These are phyloP conservation scores for Scaptodrosophila latifasciaeformis DNA, from an alignment of 2,888 invertebrate genomes.

Conservation along the genomic window DNA sequence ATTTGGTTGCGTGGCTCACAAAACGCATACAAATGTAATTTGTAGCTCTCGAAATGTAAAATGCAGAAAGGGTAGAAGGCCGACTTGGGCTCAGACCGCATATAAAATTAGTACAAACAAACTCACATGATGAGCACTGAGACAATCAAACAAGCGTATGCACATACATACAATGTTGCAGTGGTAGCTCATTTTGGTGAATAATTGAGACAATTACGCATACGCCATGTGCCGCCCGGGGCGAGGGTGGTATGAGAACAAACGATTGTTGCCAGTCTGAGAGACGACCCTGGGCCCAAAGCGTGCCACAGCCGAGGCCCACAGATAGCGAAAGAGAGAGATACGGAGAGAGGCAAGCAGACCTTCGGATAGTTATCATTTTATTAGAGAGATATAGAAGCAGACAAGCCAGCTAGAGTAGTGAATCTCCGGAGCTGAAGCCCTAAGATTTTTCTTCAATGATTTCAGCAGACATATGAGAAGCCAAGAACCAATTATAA, in stretches of 20 bases:
- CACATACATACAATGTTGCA: slow-evolving; percentile 28
- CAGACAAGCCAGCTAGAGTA: too few species aligned
- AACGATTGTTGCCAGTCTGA: neutral
- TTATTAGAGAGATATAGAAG: neutral
- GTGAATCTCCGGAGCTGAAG: too few species aligned
- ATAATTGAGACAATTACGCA: slow-evolving; percentile 68
- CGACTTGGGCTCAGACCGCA: slow-evolving; percentile 22
- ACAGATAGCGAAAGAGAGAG: slow-evolving; percentile 27
- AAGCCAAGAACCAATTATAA: too few species aligned
- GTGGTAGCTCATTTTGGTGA: slow-evolving; percentile 61
- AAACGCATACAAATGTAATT: slow-evolving; percentile 66
- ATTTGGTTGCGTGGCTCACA: slow-evolving; percentile 45
- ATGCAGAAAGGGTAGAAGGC: neutral
- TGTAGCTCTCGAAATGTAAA: slow-evolving; percentile 52
- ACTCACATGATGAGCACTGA: too few species aligned
- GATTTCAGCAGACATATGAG: too few species aligned
- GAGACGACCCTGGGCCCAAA: slow-evolving; percentile 10
- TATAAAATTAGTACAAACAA: slow-evolving; percentile 50
- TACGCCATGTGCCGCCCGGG: slow-evolving; percentile 41
- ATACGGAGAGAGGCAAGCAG: neutral
- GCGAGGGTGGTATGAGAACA: slow-evolving; percentile 4
- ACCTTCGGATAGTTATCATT: too few species aligned
- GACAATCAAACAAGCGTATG: slow-evolving; percentile 14
- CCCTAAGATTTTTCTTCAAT: too few species aligned
- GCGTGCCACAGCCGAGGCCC: slow-evolving; percentile 25